These are phyloP conservation scores for Channallabes apus DNA, from an alignment of 2,797 vertebrate genomes.

Conservation along the genomic window DNA sequence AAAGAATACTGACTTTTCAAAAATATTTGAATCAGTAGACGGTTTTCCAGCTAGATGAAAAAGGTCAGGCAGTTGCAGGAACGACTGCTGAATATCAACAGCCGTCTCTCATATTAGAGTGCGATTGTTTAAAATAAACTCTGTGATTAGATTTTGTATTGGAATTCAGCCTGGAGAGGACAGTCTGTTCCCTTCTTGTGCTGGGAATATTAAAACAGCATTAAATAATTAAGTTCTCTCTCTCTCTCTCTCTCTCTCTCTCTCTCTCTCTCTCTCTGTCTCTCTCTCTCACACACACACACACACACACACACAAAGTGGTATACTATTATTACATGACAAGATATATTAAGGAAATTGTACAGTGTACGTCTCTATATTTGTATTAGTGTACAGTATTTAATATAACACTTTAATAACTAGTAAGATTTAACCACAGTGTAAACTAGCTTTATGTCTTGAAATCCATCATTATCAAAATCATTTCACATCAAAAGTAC, in stretches of 20 bases:
- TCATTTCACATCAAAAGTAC: not conserved
- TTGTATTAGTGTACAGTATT: not conserved
- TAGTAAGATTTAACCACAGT: not conserved
- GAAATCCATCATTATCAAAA: not conserved
- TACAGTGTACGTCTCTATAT: not conserved
- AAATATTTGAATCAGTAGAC: not conserved
- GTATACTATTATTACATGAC: not conserved
- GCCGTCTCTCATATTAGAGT: not conserved
- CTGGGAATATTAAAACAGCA: conserved; percentile 56
- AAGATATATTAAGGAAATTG: not conserved
- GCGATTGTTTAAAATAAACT: conserved; percentile 14
- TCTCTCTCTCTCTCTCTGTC: no score
- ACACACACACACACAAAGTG: not conserved
- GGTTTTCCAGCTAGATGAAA: not conserved
- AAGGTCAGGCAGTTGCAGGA: not conserved
- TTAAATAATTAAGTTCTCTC: conserved; percentile 44
- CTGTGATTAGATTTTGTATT: not conserved
- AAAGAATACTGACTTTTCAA: not conserved
- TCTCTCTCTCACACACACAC: no score
- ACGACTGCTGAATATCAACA: not conserved
- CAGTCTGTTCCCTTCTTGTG: conserved; percentile 41
- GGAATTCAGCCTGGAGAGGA: conserved; percentile 41
- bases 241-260: no score
- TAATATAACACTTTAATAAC: not conserved
- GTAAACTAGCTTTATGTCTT: not conserved